Evolutionary conservation across 1,140 invertebrate genomes (phyloP).

Genomic region (Zaprionus gabonicus): DNA sequence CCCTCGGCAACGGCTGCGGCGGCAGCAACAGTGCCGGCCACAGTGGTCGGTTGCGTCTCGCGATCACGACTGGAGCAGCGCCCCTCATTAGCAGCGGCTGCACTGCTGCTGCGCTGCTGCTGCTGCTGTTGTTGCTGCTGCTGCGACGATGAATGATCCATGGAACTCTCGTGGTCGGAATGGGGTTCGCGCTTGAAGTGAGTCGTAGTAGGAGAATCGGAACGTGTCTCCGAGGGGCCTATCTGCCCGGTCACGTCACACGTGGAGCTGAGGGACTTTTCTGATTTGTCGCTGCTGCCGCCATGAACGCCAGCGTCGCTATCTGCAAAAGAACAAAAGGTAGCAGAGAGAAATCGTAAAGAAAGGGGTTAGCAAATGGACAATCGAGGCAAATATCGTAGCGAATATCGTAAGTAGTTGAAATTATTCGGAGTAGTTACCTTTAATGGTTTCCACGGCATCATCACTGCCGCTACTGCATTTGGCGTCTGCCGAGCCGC

Average conservation of each 20-base stretch:
- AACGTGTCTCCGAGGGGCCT: constrained; percentile 45
- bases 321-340: constrained; percentile 52
- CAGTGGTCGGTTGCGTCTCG: constrained; percentile 63
- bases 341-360: constrained; percentile 63
- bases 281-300: constrained; percentile 81
- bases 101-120: constrained; percentile 51
- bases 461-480: constrained; percentile 50
- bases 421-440: constrained; percentile 36
- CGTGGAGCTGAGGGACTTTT: constrained; percentile 73
- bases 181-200: constrained; percentile 80
- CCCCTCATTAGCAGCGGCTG: constrained; percentile 48
- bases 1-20: constrained; percentile 69
- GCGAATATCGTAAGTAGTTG: background rate
- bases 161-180: constrained; percentile 85
- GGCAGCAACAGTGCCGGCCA: constrained; percentile 79
- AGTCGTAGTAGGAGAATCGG: constrained; percentile 71
- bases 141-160: constrained; percentile 60
- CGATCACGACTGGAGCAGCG: constrained; percentile 70
- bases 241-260: constrained; percentile 68
- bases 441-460: constrained; percentile 60
- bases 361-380: constrained; percentile 72
- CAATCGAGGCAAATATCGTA: background rate
- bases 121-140: background rate
- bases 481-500: constrained; percentile 50
- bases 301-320: constrained; percentile 69